These are phyloP conservation scores for Leptoteleia sp. DNA, from an alignment of 1,140 invertebrate species.

Conservation along the genomic window DNA sequence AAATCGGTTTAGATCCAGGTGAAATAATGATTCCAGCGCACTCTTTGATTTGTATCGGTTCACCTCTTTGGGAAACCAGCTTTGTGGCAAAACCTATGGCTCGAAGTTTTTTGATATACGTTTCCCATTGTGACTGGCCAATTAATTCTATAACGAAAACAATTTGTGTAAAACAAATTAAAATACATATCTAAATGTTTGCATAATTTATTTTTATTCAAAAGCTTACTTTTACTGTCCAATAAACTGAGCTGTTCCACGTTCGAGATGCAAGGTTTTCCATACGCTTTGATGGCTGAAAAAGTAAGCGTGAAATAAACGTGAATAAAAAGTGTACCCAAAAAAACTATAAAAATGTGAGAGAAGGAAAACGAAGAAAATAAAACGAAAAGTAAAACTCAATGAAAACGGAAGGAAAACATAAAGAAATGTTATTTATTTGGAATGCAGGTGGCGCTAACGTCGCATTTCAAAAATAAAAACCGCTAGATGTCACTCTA, in stretches of 20 bases:
- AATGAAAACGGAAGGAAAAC: too few species aligned
- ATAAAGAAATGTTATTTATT: too few species aligned
- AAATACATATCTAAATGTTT: neutral
- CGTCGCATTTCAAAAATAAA: neutral
- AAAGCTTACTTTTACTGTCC: constrained; percentile 71
- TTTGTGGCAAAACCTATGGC: constrained; percentile 74
- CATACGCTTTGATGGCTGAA: constrained; percentile 81
- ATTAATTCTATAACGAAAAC: constrained; percentile 66
- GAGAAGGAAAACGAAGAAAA: too few species aligned
- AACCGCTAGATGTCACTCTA: neutral
- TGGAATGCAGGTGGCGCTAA: constrained; percentile 28
- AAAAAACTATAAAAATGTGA: too few species aligned
- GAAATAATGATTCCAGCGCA: constrained; percentile 69
- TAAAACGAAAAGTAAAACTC: constrained; percentile 8
- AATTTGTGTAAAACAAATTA: neutral
- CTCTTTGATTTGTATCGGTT: constrained; percentile 71
- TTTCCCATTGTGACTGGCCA: constrained; percentile 75
- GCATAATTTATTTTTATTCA: neutral
- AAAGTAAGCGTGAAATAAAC: neutral
- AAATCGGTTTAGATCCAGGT: constrained; percentile 68
- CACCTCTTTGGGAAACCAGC: constrained; percentile 66
- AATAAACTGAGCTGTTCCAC: constrained; percentile 67
- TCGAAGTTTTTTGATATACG: constrained; percentile 76
- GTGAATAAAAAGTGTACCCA: too few species aligned
- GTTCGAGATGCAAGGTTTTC: constrained; percentile 79